Evolutionary conservation across 2,113 vertebrate genomes (phyloP).

Genomic region (Plecturocebus donacophilus): DNA sequence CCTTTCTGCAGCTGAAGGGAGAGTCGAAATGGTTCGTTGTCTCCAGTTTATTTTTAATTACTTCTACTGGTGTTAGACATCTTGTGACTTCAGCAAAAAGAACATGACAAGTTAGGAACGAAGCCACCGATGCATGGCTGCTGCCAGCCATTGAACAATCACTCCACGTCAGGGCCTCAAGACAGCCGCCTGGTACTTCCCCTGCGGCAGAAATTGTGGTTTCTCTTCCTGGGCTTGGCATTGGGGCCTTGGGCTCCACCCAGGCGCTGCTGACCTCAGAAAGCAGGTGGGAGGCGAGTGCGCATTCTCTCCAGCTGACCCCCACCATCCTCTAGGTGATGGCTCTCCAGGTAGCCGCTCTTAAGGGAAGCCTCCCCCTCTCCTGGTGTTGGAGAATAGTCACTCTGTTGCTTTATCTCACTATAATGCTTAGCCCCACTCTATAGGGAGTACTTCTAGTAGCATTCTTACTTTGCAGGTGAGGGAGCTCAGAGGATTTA

Average conservation of each 20-base stretch:
- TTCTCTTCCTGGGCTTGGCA: neutral
- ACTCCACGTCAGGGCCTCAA: neutral
- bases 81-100: slow-evolving; percentile 45
- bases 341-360: neutral
- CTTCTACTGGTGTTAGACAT: slow-evolving; percentile 47
- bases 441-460: no score
- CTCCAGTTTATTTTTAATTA: slow-evolving; percentile 80
- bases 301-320: neutral
- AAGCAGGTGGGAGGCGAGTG: neutral
- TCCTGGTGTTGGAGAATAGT: neutral
- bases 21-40: slow-evolving; percentile 60
- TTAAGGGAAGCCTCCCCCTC: neutral
- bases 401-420: neutral
- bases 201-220: fast-evolving
- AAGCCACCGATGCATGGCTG: neutral
- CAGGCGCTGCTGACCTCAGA: neutral
- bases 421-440: neutral
- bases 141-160: neutral
- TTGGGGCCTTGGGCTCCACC: neutral
- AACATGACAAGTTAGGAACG: neutral
- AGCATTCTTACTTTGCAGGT: neutral
- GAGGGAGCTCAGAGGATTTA: neutral
- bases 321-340: neutral
- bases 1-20: slow-evolving; percentile 12
- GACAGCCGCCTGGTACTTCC: neutral